Conservation (phyloP, 1,140 invertebrate genomes). For the Drosophila trapezifrons region DNA sequence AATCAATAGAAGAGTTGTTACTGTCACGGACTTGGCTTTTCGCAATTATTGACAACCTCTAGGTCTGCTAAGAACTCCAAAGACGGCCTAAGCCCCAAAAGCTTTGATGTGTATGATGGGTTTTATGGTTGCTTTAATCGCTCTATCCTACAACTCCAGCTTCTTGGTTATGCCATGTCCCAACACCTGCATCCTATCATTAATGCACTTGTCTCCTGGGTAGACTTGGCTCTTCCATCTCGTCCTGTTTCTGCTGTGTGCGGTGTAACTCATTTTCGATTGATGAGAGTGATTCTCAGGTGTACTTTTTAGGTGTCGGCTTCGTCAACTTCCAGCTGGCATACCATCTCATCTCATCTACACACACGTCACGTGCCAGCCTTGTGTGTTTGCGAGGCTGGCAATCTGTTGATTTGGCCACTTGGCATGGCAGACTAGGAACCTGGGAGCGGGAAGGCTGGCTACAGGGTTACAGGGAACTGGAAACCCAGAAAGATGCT, state of each 20-base stretch:
- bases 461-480: too few species aligned
- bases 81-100: neutral
- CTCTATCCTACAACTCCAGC: neutral
- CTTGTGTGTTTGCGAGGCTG: constrained; percentile 6
- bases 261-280: constrained; percentile 12
- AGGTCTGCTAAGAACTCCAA: too few species aligned
- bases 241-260: neutral
- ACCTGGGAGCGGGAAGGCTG: neutral
- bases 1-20: neutral
- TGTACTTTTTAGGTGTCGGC: constrained; percentile 4
- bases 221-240: neutral
- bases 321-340: constrained; percentile 16
- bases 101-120: too few species aligned
- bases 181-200: neutral
- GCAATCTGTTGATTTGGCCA: constrained; percentile 60
- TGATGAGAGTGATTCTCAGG: constrained; percentile 27
- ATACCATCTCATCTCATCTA: constrained; percentile 27
- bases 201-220: constrained; percentile 8
- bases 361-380: constrained; percentile 7
- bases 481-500: constrained; percentile 8
- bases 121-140: neutral
- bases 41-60: too few species aligned
- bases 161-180: too few species aligned
- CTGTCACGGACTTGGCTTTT: neutral
- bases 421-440: constrained; percentile 17